phyloP scores from a whole-genome alignment of 2,888 invertebrate genomes.

The Cephalotes varians region DNA sequence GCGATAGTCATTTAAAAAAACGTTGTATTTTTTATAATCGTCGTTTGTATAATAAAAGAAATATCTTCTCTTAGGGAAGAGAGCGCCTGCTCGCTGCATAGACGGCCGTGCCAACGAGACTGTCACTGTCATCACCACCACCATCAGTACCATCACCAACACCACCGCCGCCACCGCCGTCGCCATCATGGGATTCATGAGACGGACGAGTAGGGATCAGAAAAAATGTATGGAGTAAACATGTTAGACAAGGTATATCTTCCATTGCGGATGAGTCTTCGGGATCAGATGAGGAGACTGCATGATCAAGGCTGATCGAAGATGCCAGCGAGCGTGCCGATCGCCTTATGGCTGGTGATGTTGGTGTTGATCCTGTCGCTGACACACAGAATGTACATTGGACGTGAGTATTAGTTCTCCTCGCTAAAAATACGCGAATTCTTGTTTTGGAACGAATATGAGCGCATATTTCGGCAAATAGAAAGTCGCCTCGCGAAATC shows the following conservation, averaged over 20 bases:
- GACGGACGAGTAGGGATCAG: constrained; percentile 36
- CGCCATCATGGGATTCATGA: too few relatives aligned
- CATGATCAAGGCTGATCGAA: constrained; percentile 5
- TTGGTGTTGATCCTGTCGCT: constrained; percentile 1
- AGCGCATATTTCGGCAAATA: not conserved
- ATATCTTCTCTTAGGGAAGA: too few relatives aligned
- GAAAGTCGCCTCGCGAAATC: not conserved
- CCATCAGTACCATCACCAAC: too few relatives aligned
- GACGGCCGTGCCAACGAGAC: too few relatives aligned
- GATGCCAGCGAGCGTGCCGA: not conserved
- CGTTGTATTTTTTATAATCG: too few relatives aligned
- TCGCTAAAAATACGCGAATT: constrained; percentile 9
- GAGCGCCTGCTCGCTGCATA: too few relatives aligned
- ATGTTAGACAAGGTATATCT: constrained; percentile 26
- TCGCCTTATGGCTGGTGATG: not conserved
- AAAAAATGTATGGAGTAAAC: not conserved
- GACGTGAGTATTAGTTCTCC: constrained; percentile 8
- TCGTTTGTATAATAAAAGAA: too few relatives aligned
- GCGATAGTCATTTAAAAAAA: too few relatives aligned
- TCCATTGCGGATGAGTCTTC: not conserved
- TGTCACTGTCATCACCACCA: too few relatives aligned
- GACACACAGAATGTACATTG: not conserved
- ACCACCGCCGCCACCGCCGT: too few relatives aligned
- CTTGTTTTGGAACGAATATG: not conserved
- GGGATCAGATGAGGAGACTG: not conserved